A percentile compares a stretch with the other conserved stretches of the same genome.
phyloP scores from a whole-genome alignment of 2,888 invertebrate species.

The Plemyria rubiginata region DNA sequence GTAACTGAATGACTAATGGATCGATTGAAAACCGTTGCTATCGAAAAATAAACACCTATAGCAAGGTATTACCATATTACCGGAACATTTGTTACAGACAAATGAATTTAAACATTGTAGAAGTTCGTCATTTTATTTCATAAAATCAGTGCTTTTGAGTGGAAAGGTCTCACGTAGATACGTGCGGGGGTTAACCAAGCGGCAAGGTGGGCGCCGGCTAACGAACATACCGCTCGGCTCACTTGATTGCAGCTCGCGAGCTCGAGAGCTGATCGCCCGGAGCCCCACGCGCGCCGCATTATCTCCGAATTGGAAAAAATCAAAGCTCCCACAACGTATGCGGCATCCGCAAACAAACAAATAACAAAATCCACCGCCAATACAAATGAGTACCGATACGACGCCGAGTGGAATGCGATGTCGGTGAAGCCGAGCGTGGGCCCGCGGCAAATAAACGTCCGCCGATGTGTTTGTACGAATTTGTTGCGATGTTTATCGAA shows the following conservation, averaged over 20 bases:
- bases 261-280: slow-evolving; percentile 65
- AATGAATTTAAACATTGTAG: slow-evolving; percentile 66
- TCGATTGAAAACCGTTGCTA: slow-evolving; percentile 12
- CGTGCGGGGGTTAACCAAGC: slow-evolving; percentile 79
- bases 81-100: slow-evolving; percentile 57
- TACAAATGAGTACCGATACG: slow-evolving; percentile 83
- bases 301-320: slow-evolving; percentile 83
- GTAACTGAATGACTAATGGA: slow-evolving; percentile 23
- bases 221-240: slow-evolving; percentile 60
- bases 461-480: slow-evolving; percentile 79
- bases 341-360: slow-evolving; percentile 82
- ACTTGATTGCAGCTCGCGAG: slow-evolving; percentile 73
- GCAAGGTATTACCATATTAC: slow-evolving; percentile 18
- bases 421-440: slow-evolving; percentile 73
- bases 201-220: slow-evolving; percentile 63
- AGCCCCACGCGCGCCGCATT: slow-evolving; percentile 75
- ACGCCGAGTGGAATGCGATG: slow-evolving; percentile 73
- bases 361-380: slow-evolving; percentile 79
- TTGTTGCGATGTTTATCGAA: slow-evolving; percentile 81
- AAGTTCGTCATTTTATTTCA: slow-evolving; percentile 70
- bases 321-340: slow-evolving; percentile 78
- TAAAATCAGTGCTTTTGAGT: slow-evolving; percentile 79
- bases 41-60: slow-evolving; percentile 20
- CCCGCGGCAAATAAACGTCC: slow-evolving; percentile 79
- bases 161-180: slow-evolving; percentile 78